These are phyloP conservation scores for Pogonognathellus flavescens DNA, from an alignment of 1,140 invertebrate species.

Conservation along the genomic window DNA sequence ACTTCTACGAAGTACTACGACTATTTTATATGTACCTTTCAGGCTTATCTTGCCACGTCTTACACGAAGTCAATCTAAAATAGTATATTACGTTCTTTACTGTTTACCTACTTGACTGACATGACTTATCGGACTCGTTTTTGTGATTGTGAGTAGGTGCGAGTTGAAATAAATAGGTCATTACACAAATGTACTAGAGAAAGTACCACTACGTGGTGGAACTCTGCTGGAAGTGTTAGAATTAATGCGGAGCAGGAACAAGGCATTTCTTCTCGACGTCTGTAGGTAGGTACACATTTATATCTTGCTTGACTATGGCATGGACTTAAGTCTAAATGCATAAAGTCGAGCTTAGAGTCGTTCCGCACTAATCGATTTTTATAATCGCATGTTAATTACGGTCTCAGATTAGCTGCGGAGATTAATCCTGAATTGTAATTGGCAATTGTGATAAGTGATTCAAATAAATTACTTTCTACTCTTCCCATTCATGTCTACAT, in stretches of 20 bases:
- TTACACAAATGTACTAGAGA: background rate
- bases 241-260: background rate
- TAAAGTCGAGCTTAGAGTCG: slow-evolving; percentile 5
- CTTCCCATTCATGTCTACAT: slow-evolving; percentile 6
- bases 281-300: background rate
- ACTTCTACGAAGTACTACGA: too few relatives aligned
- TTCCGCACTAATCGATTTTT: slow-evolving; percentile 14
- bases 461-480: slow-evolving; percentile 8
- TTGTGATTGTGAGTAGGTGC: background rate
- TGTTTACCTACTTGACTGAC: background rate
- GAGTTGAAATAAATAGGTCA: slow-evolving; percentile 31
- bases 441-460: slow-evolving; percentile 48
- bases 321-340: background rate
- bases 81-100: background rate
- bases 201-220: background rate
- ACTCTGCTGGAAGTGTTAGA: slow-evolving; percentile 9
- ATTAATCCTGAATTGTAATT: slow-evolving; percentile 23
- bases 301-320: background rate
- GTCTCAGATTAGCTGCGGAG: slow-evolving; percentile 31
- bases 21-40: too few relatives aligned
- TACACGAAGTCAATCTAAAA: too few relatives aligned
- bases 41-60: too few relatives aligned
- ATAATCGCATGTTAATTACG: slow-evolving; percentile 38
- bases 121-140: background rate
- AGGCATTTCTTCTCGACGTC: background rate